phyloP scores from a whole-genome alignment of 2,113 vertebrate species.

The Brachirus orientalis region DNA sequence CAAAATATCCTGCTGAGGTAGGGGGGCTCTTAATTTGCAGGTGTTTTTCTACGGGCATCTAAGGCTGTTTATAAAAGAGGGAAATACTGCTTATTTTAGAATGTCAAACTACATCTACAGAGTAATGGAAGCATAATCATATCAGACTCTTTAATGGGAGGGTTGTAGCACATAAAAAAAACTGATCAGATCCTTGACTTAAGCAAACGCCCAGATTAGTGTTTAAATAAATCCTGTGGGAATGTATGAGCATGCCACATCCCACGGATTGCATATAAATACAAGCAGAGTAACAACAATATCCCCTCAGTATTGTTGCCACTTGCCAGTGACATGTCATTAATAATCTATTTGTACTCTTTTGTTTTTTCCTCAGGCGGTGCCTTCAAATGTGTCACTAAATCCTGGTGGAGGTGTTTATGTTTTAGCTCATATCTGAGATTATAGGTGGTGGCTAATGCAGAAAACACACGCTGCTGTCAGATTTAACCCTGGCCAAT shows the following conservation, averaged over 20 bases:
- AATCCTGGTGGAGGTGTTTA: conserved; percentile 45
- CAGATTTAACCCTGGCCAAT: conserved; percentile 26
- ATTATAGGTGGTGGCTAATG: conserved; percentile 48
- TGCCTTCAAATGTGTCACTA: background rate
- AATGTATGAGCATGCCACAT: conserved; percentile 1
- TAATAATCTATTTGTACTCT: conserved; percentile 36
- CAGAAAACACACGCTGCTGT: conserved; percentile 54
- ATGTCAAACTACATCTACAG: no score
- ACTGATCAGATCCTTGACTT: background rate
- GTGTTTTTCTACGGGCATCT: no score
- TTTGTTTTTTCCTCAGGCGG: conserved; percentile 29
- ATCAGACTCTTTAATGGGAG: no score
- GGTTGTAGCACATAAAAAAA: background rate
- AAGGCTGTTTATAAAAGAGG: no score
- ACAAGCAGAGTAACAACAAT: conserved; percentile 20
- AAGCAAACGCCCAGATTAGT: background rate
- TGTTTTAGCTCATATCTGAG: conserved; percentile 52
- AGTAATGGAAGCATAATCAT: no score
- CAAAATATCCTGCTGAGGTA: conserved; percentile 11
- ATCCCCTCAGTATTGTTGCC: conserved; percentile 4
- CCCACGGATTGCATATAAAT: conserved; percentile 14
- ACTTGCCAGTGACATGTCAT: conserved; percentile 16
- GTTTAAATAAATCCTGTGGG: conserved; percentile 8
- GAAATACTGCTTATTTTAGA: no score
- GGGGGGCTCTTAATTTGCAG: no score